Base-by-base conservation (phyloP, 2,888 invertebrate species). In the Pegoplata infirma region DNA sequence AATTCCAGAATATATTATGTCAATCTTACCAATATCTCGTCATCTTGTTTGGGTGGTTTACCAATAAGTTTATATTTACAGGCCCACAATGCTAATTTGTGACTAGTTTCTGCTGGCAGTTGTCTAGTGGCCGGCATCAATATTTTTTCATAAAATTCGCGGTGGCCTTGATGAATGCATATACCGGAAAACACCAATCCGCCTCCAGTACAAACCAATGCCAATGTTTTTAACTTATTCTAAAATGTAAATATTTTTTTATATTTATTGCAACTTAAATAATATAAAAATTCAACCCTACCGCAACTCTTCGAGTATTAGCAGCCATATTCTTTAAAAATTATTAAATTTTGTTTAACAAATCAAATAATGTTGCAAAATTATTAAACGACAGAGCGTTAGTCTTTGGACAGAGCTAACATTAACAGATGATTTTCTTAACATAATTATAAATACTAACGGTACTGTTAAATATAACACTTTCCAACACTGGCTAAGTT, bases 101-200 rank as follows among this genome's bases (percentile, higher is more conserved):
- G 98, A 1, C 97, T 94, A 58, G 90, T 91, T 90, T 98, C 98
- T 0, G 98, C 95, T 84, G 94, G 94, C 7, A 97, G 84, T 0
- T 83, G 23, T 10, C 91, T 87, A 1, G 83, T 80, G 1, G 82
- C 84, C 0, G 87, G 87, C 86, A 87, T 86, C 1, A 86, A 56
- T 4, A 81, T 51, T n/a, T 82, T 68, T 5, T 77, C 66, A 56
- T 84, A 84, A 36, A 82, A 84, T 7, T 78, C 73, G 17, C 83
- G 83, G 8, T 82, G 81, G 5, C 83, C 82, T 40, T 82, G 82
- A n/a, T 80, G 49, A 10, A 83, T 72, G 23, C 80, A 83, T 17
- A 82, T 28, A 8, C 83, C 83, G 19, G 81, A 78, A 74, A 83
- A 84, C 17, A 83, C 76, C 1, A 83, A n/a, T 3, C 81, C 71